A percentile compares a stretch with the other conserved stretches of the same genome.
Evolutionary conservation across 1,140 invertebrate species (phyloP).

Genomic region (Agrypnia vestita): DNA sequence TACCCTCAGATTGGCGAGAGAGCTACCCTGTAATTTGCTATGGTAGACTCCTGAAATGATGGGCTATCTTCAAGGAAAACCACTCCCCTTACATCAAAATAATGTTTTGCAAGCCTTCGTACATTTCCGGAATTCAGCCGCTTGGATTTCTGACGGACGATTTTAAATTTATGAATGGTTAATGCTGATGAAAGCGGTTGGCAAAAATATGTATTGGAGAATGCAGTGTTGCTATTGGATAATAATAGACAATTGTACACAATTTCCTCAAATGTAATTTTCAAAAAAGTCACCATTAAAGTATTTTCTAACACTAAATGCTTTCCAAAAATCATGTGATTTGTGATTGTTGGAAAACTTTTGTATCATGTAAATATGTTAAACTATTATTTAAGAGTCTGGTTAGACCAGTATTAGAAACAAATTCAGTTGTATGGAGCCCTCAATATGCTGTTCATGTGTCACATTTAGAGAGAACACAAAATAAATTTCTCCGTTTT

Average conservation of each 20-base stretch:
- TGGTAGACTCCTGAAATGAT: neutral
- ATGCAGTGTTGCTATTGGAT: neutral
- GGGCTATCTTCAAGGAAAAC: conserved; percentile 10
- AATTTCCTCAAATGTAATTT: no score
- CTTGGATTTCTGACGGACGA: neutral
- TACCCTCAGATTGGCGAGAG: neutral
- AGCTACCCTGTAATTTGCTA: conserved; percentile 17
- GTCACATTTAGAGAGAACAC: no score
- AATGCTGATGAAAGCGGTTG: neutral
- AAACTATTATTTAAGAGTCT: no score
- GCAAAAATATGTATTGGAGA: neutral
- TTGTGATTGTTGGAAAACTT: no score
- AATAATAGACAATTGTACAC: neutral
- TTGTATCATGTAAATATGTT: no score
- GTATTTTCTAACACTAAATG: no score
- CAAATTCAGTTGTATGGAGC: no score
- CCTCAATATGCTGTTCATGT: no score
- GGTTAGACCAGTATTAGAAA: no score
- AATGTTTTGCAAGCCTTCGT: neutral
- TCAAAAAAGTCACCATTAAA: no score
- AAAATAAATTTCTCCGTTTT: no score
- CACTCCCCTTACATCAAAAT: conserved; percentile 32
- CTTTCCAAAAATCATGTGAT: no score
- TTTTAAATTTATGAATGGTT: conserved; percentile 1
- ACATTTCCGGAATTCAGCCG: conserved; percentile 23